Conservation (phyloP, 2,888 invertebrate species). For the Pedicia rivosa region DNA sequence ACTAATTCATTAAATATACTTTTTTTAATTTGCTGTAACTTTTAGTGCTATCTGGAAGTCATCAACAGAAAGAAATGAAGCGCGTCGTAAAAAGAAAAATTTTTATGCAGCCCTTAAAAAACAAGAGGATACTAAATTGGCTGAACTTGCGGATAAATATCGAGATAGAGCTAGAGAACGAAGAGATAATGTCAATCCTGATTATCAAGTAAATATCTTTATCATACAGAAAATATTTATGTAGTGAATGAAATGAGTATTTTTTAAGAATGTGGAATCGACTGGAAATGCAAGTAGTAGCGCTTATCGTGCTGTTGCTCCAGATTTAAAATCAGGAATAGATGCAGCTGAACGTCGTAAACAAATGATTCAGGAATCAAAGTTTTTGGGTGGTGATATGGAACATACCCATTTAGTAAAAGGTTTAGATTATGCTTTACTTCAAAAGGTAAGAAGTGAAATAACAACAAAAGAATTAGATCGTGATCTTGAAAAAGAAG, state of each 20-base stretch:
- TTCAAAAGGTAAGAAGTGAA: slow-evolving; percentile 90
- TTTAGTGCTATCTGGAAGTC: slow-evolving; percentile 11
- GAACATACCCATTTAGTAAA: slow-evolving; percentile 99
- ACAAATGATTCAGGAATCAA: slow-evolving; percentile 95
- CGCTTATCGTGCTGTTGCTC: slow-evolving; percentile 76
- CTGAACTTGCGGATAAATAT: slow-evolving; percentile 86
- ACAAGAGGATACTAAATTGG: slow-evolving; percentile 87
- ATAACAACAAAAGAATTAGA: slow-evolving; percentile 61
- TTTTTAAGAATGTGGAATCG: slow-evolving; percentile 66
- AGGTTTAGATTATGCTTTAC: slow-evolving; percentile 79
- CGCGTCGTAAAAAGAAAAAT: slow-evolving; percentile 83
- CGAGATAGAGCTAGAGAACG: slow-evolving; percentile 82
- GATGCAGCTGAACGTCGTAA: slow-evolving; percentile 90
- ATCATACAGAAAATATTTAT: too few species aligned
- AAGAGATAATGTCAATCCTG: slow-evolving; percentile 67
- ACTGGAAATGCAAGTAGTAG: slow-evolving; percentile 35
- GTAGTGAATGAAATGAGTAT: too few species aligned
- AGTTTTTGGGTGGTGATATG: slow-evolving; percentile 99
- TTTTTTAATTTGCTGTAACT: too few species aligned
- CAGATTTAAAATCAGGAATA: slow-evolving; percentile 83
- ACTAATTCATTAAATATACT: too few species aligned
- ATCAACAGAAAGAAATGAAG: slow-evolving; percentile 56
- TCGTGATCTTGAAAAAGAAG: slow-evolving; percentile 69
- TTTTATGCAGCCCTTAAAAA: slow-evolving; percentile 89
- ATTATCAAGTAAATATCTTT: too few species aligned